phyloP scores from a whole-genome alignment of 2,888 invertebrate species.

The Synergus japonicus region DNA sequence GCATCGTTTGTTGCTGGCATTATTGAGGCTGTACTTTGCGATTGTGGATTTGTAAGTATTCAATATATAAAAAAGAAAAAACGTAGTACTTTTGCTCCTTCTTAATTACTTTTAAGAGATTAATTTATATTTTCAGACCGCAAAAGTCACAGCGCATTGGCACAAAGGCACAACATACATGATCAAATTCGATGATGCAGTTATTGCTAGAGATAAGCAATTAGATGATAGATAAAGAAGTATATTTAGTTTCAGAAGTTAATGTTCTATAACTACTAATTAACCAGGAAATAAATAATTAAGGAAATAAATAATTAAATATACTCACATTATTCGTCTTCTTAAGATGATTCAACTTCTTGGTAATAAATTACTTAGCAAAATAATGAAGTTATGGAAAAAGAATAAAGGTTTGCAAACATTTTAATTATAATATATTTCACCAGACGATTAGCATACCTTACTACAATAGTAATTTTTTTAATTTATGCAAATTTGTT shows the following conservation, averaged over 20 bases:
- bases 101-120: neutral
- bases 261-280: slow-evolving; percentile 43
- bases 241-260: slow-evolving; percentile 31
- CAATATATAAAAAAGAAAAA: neutral
- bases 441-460: neutral
- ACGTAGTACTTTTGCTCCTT: neutral
- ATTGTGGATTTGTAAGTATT: slow-evolving; percentile 95
- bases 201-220: slow-evolving; percentile 93
- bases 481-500: slow-evolving; percentile 83
- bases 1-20: slow-evolving; percentile 99
- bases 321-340: neutral
- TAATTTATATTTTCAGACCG: slow-evolving; percentile 83
- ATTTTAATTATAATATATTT: slow-evolving; percentile 10
- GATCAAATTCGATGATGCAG: slow-evolving; percentile 97
- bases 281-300: slow-evolving; percentile 31
- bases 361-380: neutral
- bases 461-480: slow-evolving; percentile 31
- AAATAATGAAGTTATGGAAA: too few relatives aligned
- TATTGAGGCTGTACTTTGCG: slow-evolving; percentile 95
- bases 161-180: slow-evolving; percentile 99
- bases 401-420: neutral
- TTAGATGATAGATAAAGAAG: slow-evolving; percentile 88
- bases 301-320: slow-evolving; percentile 43
- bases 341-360: neutral
- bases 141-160: slow-evolving; percentile 99